Conservation (phyloP, 2,113 vertebrate genomes). For the Hucho hucho region DNA sequence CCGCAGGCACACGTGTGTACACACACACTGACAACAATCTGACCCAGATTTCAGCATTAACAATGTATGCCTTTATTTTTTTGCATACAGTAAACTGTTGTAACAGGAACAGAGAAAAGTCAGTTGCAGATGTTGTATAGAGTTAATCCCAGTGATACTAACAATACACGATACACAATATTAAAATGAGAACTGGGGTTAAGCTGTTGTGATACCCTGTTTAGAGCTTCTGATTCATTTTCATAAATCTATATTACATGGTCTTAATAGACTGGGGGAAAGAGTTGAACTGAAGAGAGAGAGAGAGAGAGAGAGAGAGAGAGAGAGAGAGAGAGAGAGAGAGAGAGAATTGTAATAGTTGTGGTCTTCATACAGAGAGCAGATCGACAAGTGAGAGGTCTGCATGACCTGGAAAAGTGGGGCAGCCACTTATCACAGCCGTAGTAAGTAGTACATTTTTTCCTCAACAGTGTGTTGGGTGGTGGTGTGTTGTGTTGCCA, state of each 20-base stretch:
- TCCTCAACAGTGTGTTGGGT: not conserved
- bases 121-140: constrained; percentile 23
- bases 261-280: not conserved
- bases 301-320: too few relatives aligned
- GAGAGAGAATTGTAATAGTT: too few relatives aligned
- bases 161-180: constrained; percentile 38
- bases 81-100: not conserved
- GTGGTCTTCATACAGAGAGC: not conserved
- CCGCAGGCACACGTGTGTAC: not conserved
- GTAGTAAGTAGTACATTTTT: too few relatives aligned
- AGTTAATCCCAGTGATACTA: constrained; percentile 26
- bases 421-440: too few relatives aligned
- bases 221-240: constrained; percentile 27
- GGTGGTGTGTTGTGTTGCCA: not conserved
- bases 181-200: constrained; percentile 42
- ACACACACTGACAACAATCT: not conserved
- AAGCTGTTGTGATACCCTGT: constrained; percentile 30
- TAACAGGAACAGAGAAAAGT: not conserved
- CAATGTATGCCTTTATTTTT: not conserved
- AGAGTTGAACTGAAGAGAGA: not conserved
- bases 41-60: constrained; percentile 14
- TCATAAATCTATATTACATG: constrained; percentile 6
- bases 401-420: too few relatives aligned
- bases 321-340: too few relatives aligned
- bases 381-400: not conserved